phyloP scores from a whole-genome alignment of 2,113 vertebrate species.

The Clarias batrachus region DNA sequence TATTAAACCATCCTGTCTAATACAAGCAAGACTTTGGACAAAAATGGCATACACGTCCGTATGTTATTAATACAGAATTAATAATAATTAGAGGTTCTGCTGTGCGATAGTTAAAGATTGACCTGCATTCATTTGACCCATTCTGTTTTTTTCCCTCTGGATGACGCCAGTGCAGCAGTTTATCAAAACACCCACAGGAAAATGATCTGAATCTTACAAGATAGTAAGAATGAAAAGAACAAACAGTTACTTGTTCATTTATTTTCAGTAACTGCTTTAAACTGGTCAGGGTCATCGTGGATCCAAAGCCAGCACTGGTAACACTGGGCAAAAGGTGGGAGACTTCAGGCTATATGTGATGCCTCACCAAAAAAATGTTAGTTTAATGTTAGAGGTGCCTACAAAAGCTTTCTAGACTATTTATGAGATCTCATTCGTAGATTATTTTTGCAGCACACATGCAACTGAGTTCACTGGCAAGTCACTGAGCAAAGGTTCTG shows the following conservation, averaged over 20 bases:
- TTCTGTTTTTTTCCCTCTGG: background rate
- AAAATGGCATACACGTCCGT: background rate
- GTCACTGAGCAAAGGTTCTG: slow-evolving; percentile 62
- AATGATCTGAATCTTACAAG: background rate
- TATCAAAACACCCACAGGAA: background rate
- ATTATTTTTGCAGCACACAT: background rate
- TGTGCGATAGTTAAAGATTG: background rate
- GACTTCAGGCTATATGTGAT: background rate
- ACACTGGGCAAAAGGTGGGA: background rate
- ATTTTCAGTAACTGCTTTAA: background rate
- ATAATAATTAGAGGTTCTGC: too few species aligned
- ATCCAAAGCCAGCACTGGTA: background rate
- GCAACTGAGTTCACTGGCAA: slow-evolving; percentile 45
- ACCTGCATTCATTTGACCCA: background rate
- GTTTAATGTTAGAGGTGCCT: background rate
- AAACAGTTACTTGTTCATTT: background rate
- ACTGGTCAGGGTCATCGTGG: background rate
- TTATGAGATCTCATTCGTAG: background rate
- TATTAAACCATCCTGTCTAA: background rate
- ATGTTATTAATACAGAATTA: background rate
- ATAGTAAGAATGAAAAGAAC: background rate
- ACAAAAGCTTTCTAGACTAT: background rate
- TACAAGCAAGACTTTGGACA: background rate
- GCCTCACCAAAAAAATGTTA: background rate
- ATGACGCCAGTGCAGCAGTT: background rate